Evolutionary conservation across 2,113 vertebrate species (phyloP), one percentile per base, ranked within the genome.

Genomic region (Lepisosteus oculatus): DNA sequence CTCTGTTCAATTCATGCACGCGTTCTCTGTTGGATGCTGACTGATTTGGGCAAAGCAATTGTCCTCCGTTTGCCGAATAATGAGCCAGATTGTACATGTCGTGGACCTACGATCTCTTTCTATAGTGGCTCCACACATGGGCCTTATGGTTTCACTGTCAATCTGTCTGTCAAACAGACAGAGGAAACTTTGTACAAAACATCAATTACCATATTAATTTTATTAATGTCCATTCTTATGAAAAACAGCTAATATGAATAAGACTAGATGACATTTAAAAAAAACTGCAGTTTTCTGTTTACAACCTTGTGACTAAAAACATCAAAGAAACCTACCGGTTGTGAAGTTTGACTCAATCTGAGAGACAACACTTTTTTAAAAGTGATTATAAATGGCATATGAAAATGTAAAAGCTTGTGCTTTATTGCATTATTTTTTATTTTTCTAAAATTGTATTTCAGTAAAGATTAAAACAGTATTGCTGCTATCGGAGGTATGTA

Each of bases 21-120:
- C 63, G 69, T 85, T 90, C 91, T 55, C 90, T 85, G 90, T 88
- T 89, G 88, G 91, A 87, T 83, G 6, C 57, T 79, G 88, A 81
- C 86, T 90, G 80, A 84, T 78, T 85, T 83, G 84, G 85, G 81
- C 88, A 72, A 0, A 73, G 79, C 77, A 75, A 86, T 82, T 89
- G 89, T 91, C 88, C 86, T 51, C 14, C 68, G 81, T 74, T 78
- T 84, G 85, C 70, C 70, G 86, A 79, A 86, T 70, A 90, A 79
- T 81, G 85, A 84, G 86, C 75, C 55, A 55, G 79, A 88, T 3
- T 61, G 74, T 82, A 80, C 81, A 76, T 80, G 70, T 79, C 81
- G 84, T 80, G 78, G 69, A 75, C 73, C 76, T 77, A 80, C 74
- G 80, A 80, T 72, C 8, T 43, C 65, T 78, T 76, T 61, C 81